Evolutionary conservation across 35 echinoderm and acorn worm species (phyloP).

Genomic region (Heliocidaris erythrogramma): DNA sequence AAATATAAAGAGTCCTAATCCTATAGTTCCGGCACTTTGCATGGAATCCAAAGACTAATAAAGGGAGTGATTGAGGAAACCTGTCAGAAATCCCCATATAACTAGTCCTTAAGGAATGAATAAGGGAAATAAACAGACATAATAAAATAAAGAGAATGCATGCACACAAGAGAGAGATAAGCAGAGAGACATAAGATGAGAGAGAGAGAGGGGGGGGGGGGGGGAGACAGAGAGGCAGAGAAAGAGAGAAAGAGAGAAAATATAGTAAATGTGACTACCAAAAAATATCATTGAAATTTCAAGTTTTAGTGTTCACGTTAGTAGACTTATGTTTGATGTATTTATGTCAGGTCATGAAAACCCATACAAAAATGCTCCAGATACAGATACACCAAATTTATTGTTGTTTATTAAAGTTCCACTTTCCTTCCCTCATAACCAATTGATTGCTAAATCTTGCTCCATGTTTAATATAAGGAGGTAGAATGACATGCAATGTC

Average conservation of each 20-base stretch:
- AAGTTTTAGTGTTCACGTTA: too few relatives aligned
- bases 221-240: neutral
- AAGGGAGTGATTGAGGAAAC: neutral
- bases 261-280: too few relatives aligned
- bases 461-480: too few relatives aligned
- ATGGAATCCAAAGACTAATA: neutral
- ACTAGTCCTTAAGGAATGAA: neutral
- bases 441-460: too few relatives aligned
- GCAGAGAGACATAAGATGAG: neutral
- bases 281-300: too few relatives aligned
- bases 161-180: neutral
- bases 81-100: neutral
- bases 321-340: too few relatives aligned
- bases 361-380: too few relatives aligned
- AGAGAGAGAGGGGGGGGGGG: neutral
- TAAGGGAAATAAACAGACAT: neutral
- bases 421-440: too few relatives aligned
- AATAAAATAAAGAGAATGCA: neutral
- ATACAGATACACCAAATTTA: too few relatives aligned
- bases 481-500: too few relatives aligned
- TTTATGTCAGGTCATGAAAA: too few relatives aligned
- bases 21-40: neutral
- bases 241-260: neutral
- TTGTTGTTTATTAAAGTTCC: too few relatives aligned
- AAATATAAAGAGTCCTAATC: neutral